Evolutionary conservation across 2,888 invertebrate species (phyloP).

Genomic region (Seira sanloemensis): DNA sequence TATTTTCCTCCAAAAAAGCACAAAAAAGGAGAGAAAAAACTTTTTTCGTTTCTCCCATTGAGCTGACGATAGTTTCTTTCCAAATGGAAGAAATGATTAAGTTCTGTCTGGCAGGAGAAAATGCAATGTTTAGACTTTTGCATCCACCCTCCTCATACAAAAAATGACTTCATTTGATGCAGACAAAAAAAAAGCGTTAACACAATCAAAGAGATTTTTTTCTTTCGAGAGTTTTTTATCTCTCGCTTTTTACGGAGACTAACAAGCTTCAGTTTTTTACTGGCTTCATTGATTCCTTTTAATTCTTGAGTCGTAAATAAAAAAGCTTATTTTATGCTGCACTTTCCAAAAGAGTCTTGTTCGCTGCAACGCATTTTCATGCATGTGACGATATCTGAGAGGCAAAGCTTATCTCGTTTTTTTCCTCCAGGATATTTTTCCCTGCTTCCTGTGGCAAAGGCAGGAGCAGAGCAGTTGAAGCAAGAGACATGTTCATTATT

Average conservation of each 20-base stretch:
- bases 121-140: neutral
- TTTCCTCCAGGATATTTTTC: neutral
- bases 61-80: neutral
- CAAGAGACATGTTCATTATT: neutral
- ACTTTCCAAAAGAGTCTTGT: too few relatives aligned
- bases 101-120: neutral
- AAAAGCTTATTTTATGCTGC: neutral
- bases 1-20: neutral
- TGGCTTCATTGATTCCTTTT: neutral
- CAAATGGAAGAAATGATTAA: neutral
- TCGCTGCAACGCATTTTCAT: neutral
- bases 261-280: neutral
- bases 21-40: too few relatives aligned
- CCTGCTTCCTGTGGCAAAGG: neutral
- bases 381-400: neutral
- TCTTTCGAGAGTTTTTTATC: neutral
- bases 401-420: constrained; percentile 16
- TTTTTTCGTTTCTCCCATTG: constrained; percentile 6
- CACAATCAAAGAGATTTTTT: neutral
- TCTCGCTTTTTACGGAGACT: neutral
- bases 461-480: neutral
- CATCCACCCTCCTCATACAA: neutral
- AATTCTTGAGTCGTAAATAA: neutral
- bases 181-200: neutral
- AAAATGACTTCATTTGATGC: neutral